Evolutionary conservation across 2,888 invertebrate genomes (phyloP).

Genomic region (Archips crataeganus): DNA sequence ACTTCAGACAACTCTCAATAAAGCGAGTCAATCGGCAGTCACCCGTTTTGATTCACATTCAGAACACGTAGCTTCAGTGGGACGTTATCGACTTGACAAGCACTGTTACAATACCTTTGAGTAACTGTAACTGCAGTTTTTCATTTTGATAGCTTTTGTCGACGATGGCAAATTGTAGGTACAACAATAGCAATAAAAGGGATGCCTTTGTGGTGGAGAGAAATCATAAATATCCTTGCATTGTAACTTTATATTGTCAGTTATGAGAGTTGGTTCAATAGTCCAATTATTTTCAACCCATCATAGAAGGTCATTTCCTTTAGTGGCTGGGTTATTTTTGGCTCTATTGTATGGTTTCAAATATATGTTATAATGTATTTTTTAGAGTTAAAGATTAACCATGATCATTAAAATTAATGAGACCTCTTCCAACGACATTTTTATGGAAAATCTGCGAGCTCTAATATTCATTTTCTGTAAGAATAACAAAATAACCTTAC

Average conservation of each 20-base stretch:
- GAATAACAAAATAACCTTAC: background rate
- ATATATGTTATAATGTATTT: background rate
- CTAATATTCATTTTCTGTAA: background rate
- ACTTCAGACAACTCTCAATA: background rate
- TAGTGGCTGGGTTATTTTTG: background rate
- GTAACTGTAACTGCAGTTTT: conserved; percentile 1
- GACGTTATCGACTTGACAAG: conserved; percentile 5
- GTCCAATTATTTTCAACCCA: background rate
- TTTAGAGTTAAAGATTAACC: background rate
- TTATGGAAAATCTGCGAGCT: background rate
- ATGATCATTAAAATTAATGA: conserved; percentile 6
- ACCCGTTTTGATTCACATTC: conserved; percentile 7
- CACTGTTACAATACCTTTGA: conserved; percentile 20
- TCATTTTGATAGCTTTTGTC: conserved; percentile 8
- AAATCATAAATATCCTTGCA: background rate
- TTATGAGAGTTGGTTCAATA: background rate
- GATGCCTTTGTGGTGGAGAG: background rate
- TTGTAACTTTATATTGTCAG: background rate
- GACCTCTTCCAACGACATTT: background rate
- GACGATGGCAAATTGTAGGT: background rate
- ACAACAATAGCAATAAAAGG: background rate
- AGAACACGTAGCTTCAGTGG: conserved; percentile 15
- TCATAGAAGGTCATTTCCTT: background rate
- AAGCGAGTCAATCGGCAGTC: conserved; percentile 9
- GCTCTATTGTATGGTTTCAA: background rate